These are phyloP conservation scores for Rattus norvegicus DNA, from an alignment of 2,113 vertebrate species.

Conservation along the genomic window DNA sequence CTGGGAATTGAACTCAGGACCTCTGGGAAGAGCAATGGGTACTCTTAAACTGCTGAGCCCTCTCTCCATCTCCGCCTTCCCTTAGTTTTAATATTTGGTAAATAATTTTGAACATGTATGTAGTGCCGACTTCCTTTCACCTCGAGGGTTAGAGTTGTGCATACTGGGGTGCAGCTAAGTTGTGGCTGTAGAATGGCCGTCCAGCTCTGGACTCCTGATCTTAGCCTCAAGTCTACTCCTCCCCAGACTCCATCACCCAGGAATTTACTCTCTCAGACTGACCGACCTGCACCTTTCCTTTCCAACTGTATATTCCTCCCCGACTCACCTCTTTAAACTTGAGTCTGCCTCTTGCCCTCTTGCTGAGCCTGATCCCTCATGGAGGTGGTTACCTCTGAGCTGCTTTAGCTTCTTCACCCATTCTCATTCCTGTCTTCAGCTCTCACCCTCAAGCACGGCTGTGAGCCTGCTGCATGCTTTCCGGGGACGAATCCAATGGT, in stretches of 20 bases:
- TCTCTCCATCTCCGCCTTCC: too few relatives aligned
- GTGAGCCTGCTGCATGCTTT: neutral
- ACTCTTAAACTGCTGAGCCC: too few relatives aligned
- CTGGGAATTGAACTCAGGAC: too few relatives aligned
- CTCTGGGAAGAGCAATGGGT: too few relatives aligned
- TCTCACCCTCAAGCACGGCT: neutral
- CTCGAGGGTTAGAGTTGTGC: neutral
- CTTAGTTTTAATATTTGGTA: conserved; percentile 38
- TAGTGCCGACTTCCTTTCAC: neutral
- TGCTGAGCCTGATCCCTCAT: neutral
- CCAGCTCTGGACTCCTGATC: neutral
- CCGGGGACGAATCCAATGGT: neutral
- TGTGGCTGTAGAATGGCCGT: neutral
- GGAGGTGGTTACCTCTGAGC: neutral
- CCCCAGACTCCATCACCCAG: neutral
- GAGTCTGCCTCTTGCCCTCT: neutral
- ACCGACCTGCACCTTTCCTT: neutral
- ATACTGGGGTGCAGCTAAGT: neutral
- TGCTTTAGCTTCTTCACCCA: neutral
- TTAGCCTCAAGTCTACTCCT: neutral
- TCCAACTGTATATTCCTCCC: neutral
- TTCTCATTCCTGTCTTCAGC: neutral
- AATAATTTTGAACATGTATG: neutral
- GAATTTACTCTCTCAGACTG: conserved; percentile 3
- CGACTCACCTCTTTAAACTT: neutral